These are phyloP conservation scores for Peromyscus melanophrys DNA, from an alignment of 2,797 vertebrate species.

Conservation along the genomic window DNA sequence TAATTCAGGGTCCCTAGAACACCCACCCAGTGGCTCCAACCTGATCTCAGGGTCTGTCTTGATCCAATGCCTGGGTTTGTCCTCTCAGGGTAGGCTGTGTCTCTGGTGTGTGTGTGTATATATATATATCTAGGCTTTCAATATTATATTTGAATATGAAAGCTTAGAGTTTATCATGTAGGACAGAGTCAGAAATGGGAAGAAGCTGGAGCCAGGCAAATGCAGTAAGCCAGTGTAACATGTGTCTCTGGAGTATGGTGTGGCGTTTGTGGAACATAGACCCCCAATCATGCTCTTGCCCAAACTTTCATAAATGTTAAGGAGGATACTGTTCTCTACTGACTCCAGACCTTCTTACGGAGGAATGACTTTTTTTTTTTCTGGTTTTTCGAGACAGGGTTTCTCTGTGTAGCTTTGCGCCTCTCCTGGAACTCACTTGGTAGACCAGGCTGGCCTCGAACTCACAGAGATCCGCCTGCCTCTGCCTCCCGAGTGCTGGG, in stretches of 20 bases:
- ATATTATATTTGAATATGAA: neutral
- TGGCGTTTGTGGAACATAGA: rapidly evolving
- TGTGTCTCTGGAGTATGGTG: neutral
- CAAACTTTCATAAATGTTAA: neutral
- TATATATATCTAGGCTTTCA: too few species aligned
- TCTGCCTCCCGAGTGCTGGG: too few species aligned
- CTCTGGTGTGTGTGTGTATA: too few species aligned
- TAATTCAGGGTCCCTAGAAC: neutral
- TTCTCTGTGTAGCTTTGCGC: too few species aligned
- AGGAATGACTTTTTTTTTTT: too few species aligned
- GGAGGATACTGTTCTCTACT: neutral
- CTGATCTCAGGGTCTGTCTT: neutral
- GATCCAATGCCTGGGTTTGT: neutral
- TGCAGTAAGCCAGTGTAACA: neutral
- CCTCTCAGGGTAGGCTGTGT: neutral
- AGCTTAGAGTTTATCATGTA: neutral
- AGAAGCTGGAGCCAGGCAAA: neutral
- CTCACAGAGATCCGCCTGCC: too few species aligned
- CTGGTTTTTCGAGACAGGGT: too few species aligned
- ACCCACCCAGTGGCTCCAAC: neutral
- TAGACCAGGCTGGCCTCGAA: too few species aligned
- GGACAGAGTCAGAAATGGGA: neutral
- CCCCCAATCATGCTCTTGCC: neutral
- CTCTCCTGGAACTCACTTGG: too few species aligned
- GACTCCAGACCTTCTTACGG: too few species aligned